Evolutionary conservation across 2,797 vertebrate genomes (phyloP), one percentile per base, ranked within the genome.

Genomic region (Acestrorhynchus altus): DNA sequence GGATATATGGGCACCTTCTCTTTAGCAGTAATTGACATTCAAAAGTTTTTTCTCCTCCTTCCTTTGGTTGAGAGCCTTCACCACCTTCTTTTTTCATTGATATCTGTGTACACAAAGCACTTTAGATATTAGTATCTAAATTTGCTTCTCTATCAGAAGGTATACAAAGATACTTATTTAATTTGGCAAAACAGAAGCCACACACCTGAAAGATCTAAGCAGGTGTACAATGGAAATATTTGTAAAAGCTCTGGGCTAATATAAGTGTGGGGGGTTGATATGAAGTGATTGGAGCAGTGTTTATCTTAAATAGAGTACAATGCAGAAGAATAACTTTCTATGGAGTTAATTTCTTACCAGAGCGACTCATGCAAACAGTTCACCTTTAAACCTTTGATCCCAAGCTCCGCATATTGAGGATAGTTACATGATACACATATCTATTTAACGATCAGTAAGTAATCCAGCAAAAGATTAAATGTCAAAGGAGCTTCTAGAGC

Each of bases 101-200:
- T 60, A 57, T 82, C 76, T 87, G 86, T 86, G 86, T 90, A 89
- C 83, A 86, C 84, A 82, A 28, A 44, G 67, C 31, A 39, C 39
- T 44, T 64, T 15, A 64, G 60, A 65, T 63, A 54, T 13, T 31
- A 56, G 24, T 57, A 66, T 78, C 69, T 78, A 64, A 64, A 70
- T 71, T 71, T 72, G 59, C 60, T 72, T 65, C 24, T 56, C 42
- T 78, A 78, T 78, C 76, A 78, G 24, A 72, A 35, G 31, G 68
- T 65, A 72, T 49, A 72, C 51, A 66, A 28, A 59, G 44, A 57
- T 72, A 66, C 49, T 72, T 56, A 66, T 72, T 66, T 65, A 59
- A 24, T 12, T 28, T 66, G 42, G 76, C 69, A 42, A 57, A n/a
- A 28, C 16, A 40, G n/a, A 8, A 20, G 39, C 40, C 3, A 12